Evolutionary conservation across 2,888 invertebrate species (phyloP).

Genomic region (Syrphus vitripennis): DNA sequence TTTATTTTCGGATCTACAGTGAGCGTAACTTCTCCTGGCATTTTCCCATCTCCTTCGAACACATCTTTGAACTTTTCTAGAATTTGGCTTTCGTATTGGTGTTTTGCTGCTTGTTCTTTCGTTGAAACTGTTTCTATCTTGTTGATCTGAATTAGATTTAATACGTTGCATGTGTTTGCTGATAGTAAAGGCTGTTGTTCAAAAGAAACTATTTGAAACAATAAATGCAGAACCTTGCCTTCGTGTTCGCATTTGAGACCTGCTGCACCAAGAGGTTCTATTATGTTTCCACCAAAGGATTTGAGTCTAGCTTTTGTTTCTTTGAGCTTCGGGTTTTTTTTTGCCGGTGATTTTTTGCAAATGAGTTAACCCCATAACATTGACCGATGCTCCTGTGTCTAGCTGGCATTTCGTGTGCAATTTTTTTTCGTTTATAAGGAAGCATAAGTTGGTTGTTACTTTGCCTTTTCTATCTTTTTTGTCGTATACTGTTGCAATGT

Average conservation of each 20-base stretch:
- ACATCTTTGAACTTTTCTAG: not conserved
- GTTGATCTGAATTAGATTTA: not conserved
- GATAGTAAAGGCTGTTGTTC: not conserved
- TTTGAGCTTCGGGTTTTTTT: not conserved
- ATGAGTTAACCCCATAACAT: not conserved
- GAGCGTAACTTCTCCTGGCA: not conserved
- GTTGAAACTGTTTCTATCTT: not conserved
- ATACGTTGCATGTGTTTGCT: not conserved
- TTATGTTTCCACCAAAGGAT: constrained; percentile 9
- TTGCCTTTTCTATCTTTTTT: not conserved
- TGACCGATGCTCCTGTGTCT: not conserved
- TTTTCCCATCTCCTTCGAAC: not conserved
- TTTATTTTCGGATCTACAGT: not conserved
- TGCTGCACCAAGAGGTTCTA: constrained; percentile 14
- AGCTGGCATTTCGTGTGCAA: not conserved
- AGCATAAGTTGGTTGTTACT: not conserved
- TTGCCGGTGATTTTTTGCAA: not conserved
- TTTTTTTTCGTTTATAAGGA: not conserved
- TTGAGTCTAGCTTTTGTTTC: not conserved
- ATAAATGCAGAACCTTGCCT: not conserved
- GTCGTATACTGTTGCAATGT: no score
- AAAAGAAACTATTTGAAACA: not conserved
- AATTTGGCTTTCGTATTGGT: not conserved
- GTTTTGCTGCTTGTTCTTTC: not conserved
- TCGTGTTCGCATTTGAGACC: constrained; percentile 11